phyloP scores from a whole-genome alignment of 1,140 invertebrate genomes.

The Mactra quadrangularis region DNA sequence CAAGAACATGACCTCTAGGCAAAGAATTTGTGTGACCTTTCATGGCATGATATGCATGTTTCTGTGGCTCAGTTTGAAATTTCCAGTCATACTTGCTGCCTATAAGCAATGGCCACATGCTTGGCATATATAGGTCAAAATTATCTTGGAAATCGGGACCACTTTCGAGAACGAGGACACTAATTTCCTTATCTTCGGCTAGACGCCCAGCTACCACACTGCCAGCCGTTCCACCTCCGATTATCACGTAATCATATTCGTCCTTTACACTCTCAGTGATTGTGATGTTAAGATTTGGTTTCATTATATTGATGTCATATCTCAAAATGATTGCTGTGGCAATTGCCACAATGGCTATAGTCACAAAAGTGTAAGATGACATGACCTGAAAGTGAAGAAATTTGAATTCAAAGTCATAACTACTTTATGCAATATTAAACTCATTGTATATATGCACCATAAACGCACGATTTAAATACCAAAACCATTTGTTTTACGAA shows the following conservation, averaged over 20 bases:
- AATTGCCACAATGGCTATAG: too few species aligned
- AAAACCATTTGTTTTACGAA: too few species aligned
- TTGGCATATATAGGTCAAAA: slow-evolving; percentile 86
- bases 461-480: too few species aligned
- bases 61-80: slow-evolving; percentile 95
- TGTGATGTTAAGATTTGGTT: too few species aligned
- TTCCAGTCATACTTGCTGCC: slow-evolving; percentile 90
- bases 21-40: slow-evolving; percentile 82
- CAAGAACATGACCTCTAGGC: slow-evolving; percentile 88
- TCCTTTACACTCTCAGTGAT: background rate
- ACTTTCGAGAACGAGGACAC: slow-evolving; percentile 93
- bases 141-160: slow-evolving; percentile 95
- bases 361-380: too few species aligned
- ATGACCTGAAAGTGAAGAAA: too few species aligned
- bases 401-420: too few species aligned
- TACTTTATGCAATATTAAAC: too few species aligned
- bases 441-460: too few species aligned
- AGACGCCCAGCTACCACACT: slow-evolving; percentile 96
- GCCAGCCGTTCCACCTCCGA: slow-evolving; percentile 97
- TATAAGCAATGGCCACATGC: slow-evolving; percentile 34
- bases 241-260: slow-evolving; percentile 32
- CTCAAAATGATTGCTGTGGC: too few species aligned
- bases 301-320: too few species aligned
- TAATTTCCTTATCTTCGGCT: slow-evolving; percentile 90
- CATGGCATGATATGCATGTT: slow-evolving; percentile 92